Evolutionary conservation across 2,113 vertebrate genomes (phyloP), one percentile per base, ranked within the genome.

Genomic region (Sinocyclocheilus rhinocerous): DNA sequence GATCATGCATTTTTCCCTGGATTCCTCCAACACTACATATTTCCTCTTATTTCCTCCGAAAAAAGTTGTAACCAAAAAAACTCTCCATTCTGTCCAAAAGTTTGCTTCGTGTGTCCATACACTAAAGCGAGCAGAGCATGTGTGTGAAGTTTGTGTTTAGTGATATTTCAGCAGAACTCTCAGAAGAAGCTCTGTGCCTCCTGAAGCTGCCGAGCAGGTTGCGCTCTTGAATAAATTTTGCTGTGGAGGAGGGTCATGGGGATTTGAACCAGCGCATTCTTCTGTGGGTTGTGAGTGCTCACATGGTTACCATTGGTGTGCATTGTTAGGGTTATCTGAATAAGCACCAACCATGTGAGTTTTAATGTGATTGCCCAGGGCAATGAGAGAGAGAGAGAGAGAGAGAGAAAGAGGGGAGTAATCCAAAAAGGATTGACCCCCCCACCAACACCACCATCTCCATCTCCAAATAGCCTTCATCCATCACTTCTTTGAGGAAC

Each of bases 261-360:
- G 97, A 97, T 96, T 97, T 98, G 97, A 97, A 96, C 95, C 95
- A 94, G 93, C 91, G 94, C 98, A 99, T 99, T 99, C 98, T 98
- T 99, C 96, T 97, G 96, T 96, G 96, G 94, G 94, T 96, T 95
- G 94, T 94, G 96, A 96, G 96, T 96, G 97, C 97, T 96, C 97
- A 96, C 98, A 98, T 99, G 98, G 98, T 98, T 97, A 99, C 97
- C 94, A 92, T 93, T 93, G 95, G 95, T 91, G 94, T 95, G 96
- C 96, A 96, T 96, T 96, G 95, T 96, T 95, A 95, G 96, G 94
- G 95, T 97, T 97, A 97, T 98, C 97, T 98, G 97, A 99, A 97
- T 97, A 94, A 96, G 95, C 96, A 96, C 95, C 96, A 94, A 95
- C 96, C 96, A 91, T 97, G 96, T 96, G 96, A 97, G 96, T 95